These are phyloP conservation scores for Oscheius onirici DNA, from an alignment of 2,888 invertebrate genomes.

Conservation along the genomic window DNA sequence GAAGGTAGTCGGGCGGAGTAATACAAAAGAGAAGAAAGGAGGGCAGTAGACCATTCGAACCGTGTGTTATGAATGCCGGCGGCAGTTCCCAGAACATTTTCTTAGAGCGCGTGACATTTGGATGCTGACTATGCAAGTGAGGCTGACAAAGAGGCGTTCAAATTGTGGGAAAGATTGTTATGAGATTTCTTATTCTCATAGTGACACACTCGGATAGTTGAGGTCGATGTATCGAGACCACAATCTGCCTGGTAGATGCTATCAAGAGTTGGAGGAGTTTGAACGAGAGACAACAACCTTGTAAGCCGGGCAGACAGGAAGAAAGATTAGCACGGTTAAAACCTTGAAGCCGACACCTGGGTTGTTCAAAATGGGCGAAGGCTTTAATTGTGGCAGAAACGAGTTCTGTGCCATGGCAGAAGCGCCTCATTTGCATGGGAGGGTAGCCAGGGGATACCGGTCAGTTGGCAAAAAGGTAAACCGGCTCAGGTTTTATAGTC, in stretches of 20 bases:
- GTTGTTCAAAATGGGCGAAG: slow-evolving; percentile 26
- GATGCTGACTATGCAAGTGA: slow-evolving; percentile 5
- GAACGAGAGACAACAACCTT: slow-evolving; percentile 15
- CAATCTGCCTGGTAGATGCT: slow-evolving; percentile 29
- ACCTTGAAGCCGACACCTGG: slow-evolving; percentile 25
- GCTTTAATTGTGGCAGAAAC: slow-evolving; percentile 26
- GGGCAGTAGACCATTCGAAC: not conserved
- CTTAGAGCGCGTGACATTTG: slow-evolving; percentile 14
- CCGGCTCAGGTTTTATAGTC: not conserved
- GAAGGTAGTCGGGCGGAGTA: not conserved
- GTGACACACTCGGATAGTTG: not conserved
- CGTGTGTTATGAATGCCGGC: slow-evolving; percentile 17
- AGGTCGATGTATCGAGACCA: slow-evolving; percentile 27
- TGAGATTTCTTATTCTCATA: not conserved
- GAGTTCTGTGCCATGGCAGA: slow-evolving; percentile 21
- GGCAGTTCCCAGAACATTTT: slow-evolving; percentile 28
- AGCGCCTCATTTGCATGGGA: slow-evolving; percentile 29
- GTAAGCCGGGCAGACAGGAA: slow-evolving; percentile 5
- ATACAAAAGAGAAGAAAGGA: not conserved
- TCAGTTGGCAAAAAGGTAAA: slow-evolving; percentile 17
- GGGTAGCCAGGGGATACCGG: slow-evolving; percentile 22
- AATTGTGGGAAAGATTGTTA: not conserved
- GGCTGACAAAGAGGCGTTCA: slow-evolving; percentile 14
- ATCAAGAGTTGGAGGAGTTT: slow-evolving; percentile 18
- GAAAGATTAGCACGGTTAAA: slow-evolving; percentile 20